A percentile compares a stretch with the other conserved stretches of the same genome.
These are phyloP conservation scores for Zenarchopterus dispar DNA, from an alignment of 2,797 vertebrate species.

Conservation along the genomic window DNA sequence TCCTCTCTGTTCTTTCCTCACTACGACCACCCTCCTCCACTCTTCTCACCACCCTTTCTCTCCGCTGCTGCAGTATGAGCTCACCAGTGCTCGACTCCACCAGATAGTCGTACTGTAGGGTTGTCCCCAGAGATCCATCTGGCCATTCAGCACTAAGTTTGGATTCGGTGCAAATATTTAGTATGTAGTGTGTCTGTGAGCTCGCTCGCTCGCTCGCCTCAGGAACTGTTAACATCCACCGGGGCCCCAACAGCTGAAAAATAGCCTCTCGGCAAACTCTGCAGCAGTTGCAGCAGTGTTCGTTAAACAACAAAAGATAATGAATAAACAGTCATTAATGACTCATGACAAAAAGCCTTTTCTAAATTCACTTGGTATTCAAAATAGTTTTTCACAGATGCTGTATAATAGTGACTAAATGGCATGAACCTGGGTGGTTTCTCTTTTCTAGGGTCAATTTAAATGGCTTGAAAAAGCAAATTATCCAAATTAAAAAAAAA, in stretches of 20 bases:
- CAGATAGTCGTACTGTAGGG: slow-evolving; percentile 39
- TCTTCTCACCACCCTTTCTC: slow-evolving; percentile 26
- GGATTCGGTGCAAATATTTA: slow-evolving; percentile 12
- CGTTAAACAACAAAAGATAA: not conserved
- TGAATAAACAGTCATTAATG: not conserved
- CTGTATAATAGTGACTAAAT: too few species aligned
- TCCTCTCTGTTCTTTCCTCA: slow-evolving; percentile 25
- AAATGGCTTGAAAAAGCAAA: too few species aligned
- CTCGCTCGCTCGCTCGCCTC: not conserved
- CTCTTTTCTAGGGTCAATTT: too few species aligned
- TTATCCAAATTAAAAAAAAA: too few species aligned
- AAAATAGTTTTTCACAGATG: too few species aligned
- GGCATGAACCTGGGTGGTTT: too few species aligned
- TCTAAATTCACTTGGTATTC: too few species aligned
- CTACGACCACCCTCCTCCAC: not conserved
- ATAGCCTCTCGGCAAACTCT: slow-evolving; percentile 2
- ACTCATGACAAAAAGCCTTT: too few species aligned
- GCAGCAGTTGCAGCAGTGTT: not conserved
- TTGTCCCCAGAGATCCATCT: slow-evolving; percentile 42
- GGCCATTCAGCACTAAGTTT: slow-evolving; percentile 21
- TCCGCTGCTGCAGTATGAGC: slow-evolving; percentile 72
- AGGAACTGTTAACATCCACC: not conserved
- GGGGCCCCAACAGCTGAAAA: not conserved
- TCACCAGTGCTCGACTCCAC: slow-evolving; percentile 57
- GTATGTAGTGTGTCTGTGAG: not conserved